Percentiles rank a stretch among this genome's conserved stretches.
Evolutionary conservation across 2,113 vertebrate genomes (phyloP).

Genomic region (Sphaerodactylus townsendi): DNA sequence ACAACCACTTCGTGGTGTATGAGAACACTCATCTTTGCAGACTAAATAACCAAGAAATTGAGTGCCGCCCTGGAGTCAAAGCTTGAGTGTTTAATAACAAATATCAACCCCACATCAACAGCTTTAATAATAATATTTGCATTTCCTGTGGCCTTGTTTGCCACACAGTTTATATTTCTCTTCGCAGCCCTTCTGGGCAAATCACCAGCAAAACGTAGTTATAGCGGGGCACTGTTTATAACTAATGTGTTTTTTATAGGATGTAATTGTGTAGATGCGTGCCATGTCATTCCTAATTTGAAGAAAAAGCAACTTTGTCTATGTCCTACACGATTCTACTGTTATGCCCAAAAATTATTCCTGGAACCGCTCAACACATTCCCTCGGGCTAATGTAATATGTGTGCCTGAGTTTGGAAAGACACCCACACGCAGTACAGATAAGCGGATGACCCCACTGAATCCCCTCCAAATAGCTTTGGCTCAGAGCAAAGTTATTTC

Average conservation of each 20-base stretch:
- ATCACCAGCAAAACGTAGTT: neutral
- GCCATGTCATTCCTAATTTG: neutral
- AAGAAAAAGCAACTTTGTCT: neutral
- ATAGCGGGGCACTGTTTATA: neutral
- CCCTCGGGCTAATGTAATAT: neutral
- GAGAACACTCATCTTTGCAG: neutral
- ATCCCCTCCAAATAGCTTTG: neutral
- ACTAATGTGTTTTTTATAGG: neutral
- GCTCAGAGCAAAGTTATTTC: neutral
- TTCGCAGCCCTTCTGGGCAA: constrained; percentile 8
- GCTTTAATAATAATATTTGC: constrained; percentile 25
- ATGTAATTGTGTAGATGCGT: neutral
- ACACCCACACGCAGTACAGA: neutral
- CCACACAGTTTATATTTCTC: constrained; percentile 14
- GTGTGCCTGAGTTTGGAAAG: neutral
- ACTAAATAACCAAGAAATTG: constrained; percentile 20
- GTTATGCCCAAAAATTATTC: neutral
- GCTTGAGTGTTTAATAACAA: constrained; percentile 1
- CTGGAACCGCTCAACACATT: neutral
- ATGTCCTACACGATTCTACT: neutral
- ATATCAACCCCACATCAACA: neutral
- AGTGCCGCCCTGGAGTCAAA: neutral
- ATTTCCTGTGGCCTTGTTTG: constrained; percentile 2
- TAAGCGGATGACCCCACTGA: neutral
- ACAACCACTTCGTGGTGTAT: neutral